Base-by-base conservation (phyloP, 2,113 vertebrate species). In the Cervus canadensis region DNA sequence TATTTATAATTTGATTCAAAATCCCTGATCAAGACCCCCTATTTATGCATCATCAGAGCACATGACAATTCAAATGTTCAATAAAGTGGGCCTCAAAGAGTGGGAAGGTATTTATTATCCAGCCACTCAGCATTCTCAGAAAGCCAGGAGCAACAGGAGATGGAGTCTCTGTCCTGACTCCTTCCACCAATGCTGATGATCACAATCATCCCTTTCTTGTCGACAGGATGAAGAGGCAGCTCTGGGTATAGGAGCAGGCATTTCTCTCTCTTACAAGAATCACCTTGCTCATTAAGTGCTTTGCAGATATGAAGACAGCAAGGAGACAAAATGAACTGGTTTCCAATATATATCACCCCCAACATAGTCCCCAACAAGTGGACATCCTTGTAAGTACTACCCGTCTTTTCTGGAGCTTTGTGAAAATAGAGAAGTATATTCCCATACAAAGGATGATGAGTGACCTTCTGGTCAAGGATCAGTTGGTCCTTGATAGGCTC, bases 1-100 rank as follows among this genome's bases (percentile, higher is more conserved):
- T 78, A 33, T 52, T 95, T 94, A 19, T 87, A 95, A 95, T 40
- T 90, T 85, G 36, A 95, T 13, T 59, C 43, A n/a, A 94, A 91
- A 86, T 19, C 45, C 28, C 11, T 40, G 4, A 36, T 56, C 91
- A 94, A 71, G 81, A 50, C 87, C 52, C 88, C 28, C 33, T 78
- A 40, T 86, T 36, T 13, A 87, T 28, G 48, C 33, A 89, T 71
- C 48, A 93, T 79, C 33, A 60, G 25, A 40, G 13, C 23, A 86
- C 40, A 59, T 9, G 59, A 84, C 81, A 89, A 76, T 81, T 92
- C 87, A 93, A 88, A 76, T 87, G 19, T 36, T 93, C 92, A 82
- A 92, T 14, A 81, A 79, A 86, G 36, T 67, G 23, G 23, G 45
- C 19, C 71, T 92, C 67, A 10, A 60, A 87, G 60, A 94, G 36